Base-by-base conservation (phyloP, 1,140 invertebrate genomes). In the Lordiphosa stackelbergi region DNA sequence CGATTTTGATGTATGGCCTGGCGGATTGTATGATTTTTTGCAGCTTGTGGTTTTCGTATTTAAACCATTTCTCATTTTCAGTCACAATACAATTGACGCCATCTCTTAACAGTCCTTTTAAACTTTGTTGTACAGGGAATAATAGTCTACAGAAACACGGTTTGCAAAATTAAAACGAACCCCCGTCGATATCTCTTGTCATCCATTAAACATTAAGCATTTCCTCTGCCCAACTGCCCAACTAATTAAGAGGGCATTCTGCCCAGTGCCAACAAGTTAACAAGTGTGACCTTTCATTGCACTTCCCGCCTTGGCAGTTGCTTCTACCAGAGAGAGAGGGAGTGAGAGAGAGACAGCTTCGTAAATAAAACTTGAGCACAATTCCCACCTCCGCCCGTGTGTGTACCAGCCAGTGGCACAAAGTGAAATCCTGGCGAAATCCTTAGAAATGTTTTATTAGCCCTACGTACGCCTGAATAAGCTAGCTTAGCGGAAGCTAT, bases 391-490 rank as follows among this genome's bases (percentile, higher is more conserved):
- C 11, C 12, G 37, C 12, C n/a, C n/a, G 45, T 16, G 13, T 31
- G 28, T 51, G 53, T 36, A 46, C 55, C 64, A 55, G 66, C 38
- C 12, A 8, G 12, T 16, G 59, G 62, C 52, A 60, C 56, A 40
- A 40, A 52, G 53, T 49, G 61, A 68, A 83, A 83, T 84, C 72
- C 77, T 49, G 60, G 72, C 57, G 62, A 78, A 83, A 84, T 78
- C 78, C 78, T 84, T 78, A 83, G 79, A 83, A 84, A 83, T 83
- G 78, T 83, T 83, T 83, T 83, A 83, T 83, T 83, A 84, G 78
- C 78, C 73, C 78, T 70, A 65, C 73, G 73, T 84, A 73, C 79
- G 78, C 78, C 73, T 73, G 78, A 85, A 84, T 83, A 83, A 83
- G 78, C 78, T 69, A 78, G 78, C 78, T 83, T 83, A 83, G 78